Conservation (phyloP, 2,888 invertebrate genomes). For the Aricia artaxerxes region DNA sequence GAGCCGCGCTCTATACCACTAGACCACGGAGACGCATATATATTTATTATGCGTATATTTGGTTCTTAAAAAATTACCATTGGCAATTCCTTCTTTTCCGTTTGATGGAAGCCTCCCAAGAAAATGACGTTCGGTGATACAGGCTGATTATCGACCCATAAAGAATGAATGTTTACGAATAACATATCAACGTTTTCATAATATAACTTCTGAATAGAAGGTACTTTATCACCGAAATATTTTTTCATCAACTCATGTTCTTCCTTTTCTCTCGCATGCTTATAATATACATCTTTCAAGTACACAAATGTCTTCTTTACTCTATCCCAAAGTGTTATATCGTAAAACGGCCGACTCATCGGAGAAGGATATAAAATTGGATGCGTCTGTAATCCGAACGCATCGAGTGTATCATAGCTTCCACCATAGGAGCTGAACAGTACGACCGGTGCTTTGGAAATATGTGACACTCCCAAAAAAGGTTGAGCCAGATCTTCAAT, state of each 20-base stretch:
- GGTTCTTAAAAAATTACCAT: slow-evolving; percentile 45
- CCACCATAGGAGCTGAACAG: slow-evolving; percentile 49
- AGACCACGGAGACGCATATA: too few species aligned
- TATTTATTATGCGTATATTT: background rate
- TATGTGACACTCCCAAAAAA: slow-evolving; percentile 44
- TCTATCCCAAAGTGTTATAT: slow-evolving; percentile 48
- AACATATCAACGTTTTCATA: slow-evolving; percentile 53
- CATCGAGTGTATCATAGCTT: slow-evolving; percentile 37
- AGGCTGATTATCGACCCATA: slow-evolving; percentile 56
- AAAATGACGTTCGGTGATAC: slow-evolving; percentile 57
- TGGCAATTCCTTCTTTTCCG: slow-evolving; percentile 52
- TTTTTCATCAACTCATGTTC: slow-evolving; percentile 40
- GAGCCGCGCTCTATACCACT: too few species aligned
- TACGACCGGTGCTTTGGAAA: slow-evolving; percentile 50
- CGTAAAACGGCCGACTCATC: slow-evolving; percentile 43
- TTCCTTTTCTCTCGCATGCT: background rate
- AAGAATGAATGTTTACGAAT: slow-evolving; percentile 60
- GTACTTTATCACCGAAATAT: slow-evolving; percentile 44
- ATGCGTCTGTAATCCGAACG: slow-evolving; percentile 47
- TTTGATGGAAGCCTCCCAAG: slow-evolving; percentile 61
- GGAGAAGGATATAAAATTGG: slow-evolving; percentile 49
- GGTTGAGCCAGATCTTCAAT: slow-evolving; percentile 46
- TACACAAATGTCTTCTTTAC: slow-evolving; percentile 41
- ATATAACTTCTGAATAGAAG: slow-evolving; percentile 41
- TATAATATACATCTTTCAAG: background rate